A percentile compares a stretch with the other conserved stretches of the same genome.
phyloP scores from a whole-genome alignment of 2,113 vertebrate species.

The Melanostigma gelatinosum region DNA sequence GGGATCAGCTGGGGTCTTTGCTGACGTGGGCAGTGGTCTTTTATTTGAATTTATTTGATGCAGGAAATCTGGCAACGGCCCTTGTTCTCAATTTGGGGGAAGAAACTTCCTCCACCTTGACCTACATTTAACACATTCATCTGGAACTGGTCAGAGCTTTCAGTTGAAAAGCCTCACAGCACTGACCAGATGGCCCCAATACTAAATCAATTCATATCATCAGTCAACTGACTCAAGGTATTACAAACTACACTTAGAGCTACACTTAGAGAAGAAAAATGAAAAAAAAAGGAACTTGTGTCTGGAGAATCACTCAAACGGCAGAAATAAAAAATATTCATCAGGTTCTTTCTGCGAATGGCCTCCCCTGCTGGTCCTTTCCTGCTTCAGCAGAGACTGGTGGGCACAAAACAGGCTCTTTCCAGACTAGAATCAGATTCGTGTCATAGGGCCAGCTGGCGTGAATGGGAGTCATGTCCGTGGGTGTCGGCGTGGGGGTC shows the following conservation, averaged over 20 bases:
- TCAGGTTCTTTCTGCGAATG: constrained; percentile 33
- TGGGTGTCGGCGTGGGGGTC: constrained; percentile 61
- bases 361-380: constrained; percentile 53
- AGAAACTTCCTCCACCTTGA: neutral
- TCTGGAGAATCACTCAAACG: neutral
- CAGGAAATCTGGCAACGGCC: neutral
- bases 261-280: neutral
- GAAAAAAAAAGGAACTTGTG: neutral
- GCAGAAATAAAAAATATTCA: constrained; percentile 42
- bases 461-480: constrained; percentile 70
- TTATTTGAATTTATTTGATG: neutral
- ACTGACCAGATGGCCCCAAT: constrained; percentile 28
- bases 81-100: neutral
- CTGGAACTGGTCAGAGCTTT: constrained; percentile 5
- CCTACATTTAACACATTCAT: constrained; percentile 13
- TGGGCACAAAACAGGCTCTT: constrained; percentile 48
- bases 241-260: constrained; percentile 30
- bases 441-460: constrained; percentile 68
- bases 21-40: neutral
- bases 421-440: constrained; percentile 74
- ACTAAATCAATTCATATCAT: constrained; percentile 39
- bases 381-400: constrained; percentile 53
- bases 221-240: neutral
- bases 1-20: neutral
- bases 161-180: constrained; percentile 8